A percentile compares a stretch with the other conserved stretches of the same genome.
These are phyloP conservation scores for Porites divaricata DNA, from an alignment of 92 coral and sea anemone species.

Conservation along the genomic window DNA sequence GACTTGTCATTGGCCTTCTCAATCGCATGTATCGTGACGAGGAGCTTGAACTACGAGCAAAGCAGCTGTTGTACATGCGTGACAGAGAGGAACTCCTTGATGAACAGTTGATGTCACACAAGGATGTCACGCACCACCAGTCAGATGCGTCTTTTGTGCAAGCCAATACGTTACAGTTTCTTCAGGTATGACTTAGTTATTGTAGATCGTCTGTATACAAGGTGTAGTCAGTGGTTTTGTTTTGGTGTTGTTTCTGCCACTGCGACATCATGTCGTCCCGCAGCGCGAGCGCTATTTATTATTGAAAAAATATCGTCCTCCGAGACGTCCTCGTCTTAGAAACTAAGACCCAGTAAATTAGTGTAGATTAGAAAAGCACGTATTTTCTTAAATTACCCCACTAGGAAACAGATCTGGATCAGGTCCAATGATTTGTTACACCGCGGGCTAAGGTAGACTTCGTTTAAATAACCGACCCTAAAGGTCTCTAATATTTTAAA, in stretches of 20 bases:
- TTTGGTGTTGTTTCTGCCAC: too few species aligned
- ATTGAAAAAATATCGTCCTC: too few species aligned
- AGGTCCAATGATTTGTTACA: too few species aligned
- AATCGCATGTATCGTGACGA: conserved; percentile 81
- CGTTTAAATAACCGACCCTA: too few species aligned
- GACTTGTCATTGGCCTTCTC: conserved; percentile 72
- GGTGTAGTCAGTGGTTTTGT: too few species aligned
- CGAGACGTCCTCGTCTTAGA: too few species aligned
- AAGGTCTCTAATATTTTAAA: neutral
- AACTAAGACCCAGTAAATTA: too few species aligned
- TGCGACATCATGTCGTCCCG: too few species aligned
- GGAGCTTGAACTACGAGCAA: conserved; percentile 72
- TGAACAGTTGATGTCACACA: conserved; percentile 68
- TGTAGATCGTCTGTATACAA: too few species aligned
- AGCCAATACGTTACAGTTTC: conserved; percentile 58
- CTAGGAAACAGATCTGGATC: neutral
- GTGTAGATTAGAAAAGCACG: neutral
- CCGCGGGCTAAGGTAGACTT: too few species aligned
- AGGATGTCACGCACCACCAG: conserved; percentile 64
- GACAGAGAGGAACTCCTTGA: conserved; percentile 82
- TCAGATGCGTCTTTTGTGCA: conserved; percentile 48
- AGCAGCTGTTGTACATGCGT: conserved; percentile 79
- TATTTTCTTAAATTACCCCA: too few species aligned
- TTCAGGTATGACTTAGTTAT: conserved; percentile 40
- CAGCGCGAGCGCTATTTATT: too few species aligned